Percentiles rank a stretch among this genome's conserved stretches.
phyloP scores from a whole-genome alignment of 2,888 invertebrate species.

The Caprella mutica region DNA sequence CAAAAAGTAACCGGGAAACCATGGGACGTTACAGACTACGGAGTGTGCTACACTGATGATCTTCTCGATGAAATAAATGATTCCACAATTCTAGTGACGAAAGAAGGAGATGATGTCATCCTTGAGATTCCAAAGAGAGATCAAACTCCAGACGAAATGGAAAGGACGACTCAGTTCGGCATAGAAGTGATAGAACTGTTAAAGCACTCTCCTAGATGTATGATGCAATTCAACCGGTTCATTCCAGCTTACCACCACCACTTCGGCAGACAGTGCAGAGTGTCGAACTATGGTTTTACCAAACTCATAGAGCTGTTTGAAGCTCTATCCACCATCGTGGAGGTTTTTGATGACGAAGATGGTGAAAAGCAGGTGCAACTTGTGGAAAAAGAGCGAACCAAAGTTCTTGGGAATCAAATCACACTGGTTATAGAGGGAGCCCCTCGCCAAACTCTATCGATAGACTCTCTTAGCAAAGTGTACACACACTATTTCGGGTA shows the following conservation, averaged over 20 bases:
- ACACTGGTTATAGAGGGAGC: slow-evolving; percentile 41
- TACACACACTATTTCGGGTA: slow-evolving; percentile 60
- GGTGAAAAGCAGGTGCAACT: slow-evolving; percentile 53
- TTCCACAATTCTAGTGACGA: slow-evolving; percentile 53
- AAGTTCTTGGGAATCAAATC: slow-evolving; percentile 53
- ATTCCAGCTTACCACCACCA: slow-evolving; percentile 93
- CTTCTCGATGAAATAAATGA: slow-evolving; percentile 61
- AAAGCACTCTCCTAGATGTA: slow-evolving; percentile 70
- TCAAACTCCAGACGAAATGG: slow-evolving; percentile 70
- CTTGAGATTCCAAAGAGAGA: slow-evolving; percentile 70
- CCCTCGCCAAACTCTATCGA: slow-evolving; percentile 37
- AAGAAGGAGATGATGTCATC: slow-evolving; percentile 46
- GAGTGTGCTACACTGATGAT: slow-evolving; percentile 64
- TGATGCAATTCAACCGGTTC: slow-evolving; percentile 81
- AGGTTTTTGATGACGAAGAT: slow-evolving; percentile 48
- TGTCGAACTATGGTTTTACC: slow-evolving; percentile 83
- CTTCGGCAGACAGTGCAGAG: slow-evolving; percentile 80
- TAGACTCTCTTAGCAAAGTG: slow-evolving; percentile 45
- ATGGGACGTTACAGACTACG: slow-evolving; percentile 73
- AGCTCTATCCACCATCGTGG: slow-evolving; percentile 67
- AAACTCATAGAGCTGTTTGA: slow-evolving; percentile 87
- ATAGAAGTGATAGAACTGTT: slow-evolving; percentile 69
- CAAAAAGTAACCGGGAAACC: slow-evolving; percentile 47
- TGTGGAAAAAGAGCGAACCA: slow-evolving; percentile 47
- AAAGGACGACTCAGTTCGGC: slow-evolving; percentile 71